These are phyloP conservation scores for cat (Felis catus) DNA, from an alignment of 2,113 vertebrate species.

Conservation along the genomic window DNA sequence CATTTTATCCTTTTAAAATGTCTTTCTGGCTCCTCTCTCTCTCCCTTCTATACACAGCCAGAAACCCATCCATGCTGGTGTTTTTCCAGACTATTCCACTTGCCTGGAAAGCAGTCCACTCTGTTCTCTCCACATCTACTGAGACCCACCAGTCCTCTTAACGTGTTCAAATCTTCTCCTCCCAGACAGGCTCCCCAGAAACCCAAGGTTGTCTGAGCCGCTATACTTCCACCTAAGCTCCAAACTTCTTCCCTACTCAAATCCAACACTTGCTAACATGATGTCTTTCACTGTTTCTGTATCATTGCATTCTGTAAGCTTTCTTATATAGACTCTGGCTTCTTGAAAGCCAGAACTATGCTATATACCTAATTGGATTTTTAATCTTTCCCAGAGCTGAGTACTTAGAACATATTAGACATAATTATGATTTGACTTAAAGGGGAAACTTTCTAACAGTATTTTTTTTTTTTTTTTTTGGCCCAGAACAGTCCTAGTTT, in stretches of 20 bases:
- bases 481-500: neutral
- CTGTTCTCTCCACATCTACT: neutral
- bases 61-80: neutral
- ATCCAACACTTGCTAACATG: neutral
- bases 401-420: neutral
- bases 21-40: neutral
- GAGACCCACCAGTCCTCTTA: neutral
- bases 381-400: neutral
- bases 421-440: slow-evolving; percentile 12
- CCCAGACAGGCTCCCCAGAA: neutral
- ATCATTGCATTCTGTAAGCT: neutral
- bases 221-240: neutral
- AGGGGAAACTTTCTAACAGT: neutral
- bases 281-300: neutral
- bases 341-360: neutral
- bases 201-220: neutral
- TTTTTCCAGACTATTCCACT: neutral
- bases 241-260: neutral
- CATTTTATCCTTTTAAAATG: neutral
- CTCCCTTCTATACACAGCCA: neutral
- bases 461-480: neutral
- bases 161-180: neutral
- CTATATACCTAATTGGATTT: neutral
- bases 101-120: neutral
- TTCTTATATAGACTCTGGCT: neutral